Evolutionary conservation across 2,888 invertebrate species (phyloP).

Genomic region (Troides helena): DNA sequence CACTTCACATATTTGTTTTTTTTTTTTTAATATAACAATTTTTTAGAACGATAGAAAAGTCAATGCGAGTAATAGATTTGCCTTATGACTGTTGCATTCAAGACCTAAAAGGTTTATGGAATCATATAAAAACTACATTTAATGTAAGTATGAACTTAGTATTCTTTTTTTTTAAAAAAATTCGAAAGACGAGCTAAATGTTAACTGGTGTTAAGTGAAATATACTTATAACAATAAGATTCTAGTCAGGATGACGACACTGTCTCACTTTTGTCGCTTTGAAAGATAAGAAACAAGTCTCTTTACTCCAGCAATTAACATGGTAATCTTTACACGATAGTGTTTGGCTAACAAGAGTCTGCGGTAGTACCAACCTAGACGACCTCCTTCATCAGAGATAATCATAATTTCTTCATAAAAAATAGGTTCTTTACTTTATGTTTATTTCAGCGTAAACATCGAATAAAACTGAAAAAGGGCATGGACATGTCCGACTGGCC

Average conservation of each 20-base stretch:
- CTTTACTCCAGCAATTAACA: no score
- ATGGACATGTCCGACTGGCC: constrained; percentile 55
- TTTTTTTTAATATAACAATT: constrained; percentile 3
- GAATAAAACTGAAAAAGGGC: constrained; percentile 54
- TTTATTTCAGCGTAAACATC: constrained; percentile 63
- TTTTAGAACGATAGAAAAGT: constrained; percentile 64
- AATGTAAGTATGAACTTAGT: constrained; percentile 50
- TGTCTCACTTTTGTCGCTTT: no score
- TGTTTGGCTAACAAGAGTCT: no score
- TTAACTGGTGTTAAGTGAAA: no score
- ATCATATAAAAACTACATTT: constrained; percentile 64
- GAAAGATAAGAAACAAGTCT: no score
- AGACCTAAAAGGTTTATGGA: constrained; percentile 71
- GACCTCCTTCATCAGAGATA: no score
- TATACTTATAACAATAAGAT: no score
- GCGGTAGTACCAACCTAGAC: no score
- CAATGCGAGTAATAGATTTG: constrained; percentile 59
- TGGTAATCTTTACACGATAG: no score
- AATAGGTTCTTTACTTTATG: neutral
- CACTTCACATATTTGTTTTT: neutral
- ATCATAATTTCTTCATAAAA: neutral
- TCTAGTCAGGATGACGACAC: no score
- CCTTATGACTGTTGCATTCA: constrained; percentile 70
- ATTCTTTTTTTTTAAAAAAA: neutral
- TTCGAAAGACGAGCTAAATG: neutral